These are phyloP conservation scores for Callochromis pleurospilus DNA, from an alignment of 2,113 vertebrate genomes.

Conservation along the genomic window DNA sequence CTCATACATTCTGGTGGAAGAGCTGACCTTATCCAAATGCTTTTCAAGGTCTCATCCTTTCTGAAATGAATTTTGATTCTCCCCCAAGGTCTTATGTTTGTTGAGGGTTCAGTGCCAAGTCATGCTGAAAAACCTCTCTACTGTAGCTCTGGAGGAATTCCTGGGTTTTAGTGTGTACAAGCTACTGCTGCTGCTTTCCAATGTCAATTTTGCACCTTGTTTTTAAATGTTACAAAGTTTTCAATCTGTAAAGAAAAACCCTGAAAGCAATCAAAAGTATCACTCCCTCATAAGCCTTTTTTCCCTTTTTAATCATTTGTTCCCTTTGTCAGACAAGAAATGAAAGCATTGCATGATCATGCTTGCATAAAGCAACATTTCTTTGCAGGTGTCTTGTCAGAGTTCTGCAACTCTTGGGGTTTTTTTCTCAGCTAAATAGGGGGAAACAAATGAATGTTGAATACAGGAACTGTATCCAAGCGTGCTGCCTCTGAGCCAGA, in stretches of 20 bases:
- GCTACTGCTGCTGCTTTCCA: background rate
- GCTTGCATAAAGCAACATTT: background rate
- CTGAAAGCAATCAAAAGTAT: background rate
- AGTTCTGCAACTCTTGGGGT: background rate
- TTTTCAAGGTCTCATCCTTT: background rate
- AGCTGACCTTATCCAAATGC: background rate
- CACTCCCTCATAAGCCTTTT: background rate
- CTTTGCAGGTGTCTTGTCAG: background rate
- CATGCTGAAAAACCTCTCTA: background rate
- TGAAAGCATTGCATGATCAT: background rate
- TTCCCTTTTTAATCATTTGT: background rate
- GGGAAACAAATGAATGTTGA: conserved; percentile 23
- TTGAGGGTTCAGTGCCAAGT: background rate
- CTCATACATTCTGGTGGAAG: background rate
- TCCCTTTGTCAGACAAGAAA: background rate
- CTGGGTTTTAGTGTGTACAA: background rate
- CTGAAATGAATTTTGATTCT: background rate
- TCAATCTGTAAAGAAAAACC: background rate
- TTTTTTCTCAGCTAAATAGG: conserved; percentile 15
- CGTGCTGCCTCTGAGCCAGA: background rate
- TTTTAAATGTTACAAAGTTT: accelerated
- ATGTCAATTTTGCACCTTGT: background rate
- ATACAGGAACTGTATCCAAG: background rate
- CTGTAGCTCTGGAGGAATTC: background rate
- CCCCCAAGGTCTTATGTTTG: background rate